Evolutionary conservation across 2,113 vertebrate species (phyloP), one percentile per base, ranked within the genome.

Genomic region (Pollimyrus isidori): DNA sequence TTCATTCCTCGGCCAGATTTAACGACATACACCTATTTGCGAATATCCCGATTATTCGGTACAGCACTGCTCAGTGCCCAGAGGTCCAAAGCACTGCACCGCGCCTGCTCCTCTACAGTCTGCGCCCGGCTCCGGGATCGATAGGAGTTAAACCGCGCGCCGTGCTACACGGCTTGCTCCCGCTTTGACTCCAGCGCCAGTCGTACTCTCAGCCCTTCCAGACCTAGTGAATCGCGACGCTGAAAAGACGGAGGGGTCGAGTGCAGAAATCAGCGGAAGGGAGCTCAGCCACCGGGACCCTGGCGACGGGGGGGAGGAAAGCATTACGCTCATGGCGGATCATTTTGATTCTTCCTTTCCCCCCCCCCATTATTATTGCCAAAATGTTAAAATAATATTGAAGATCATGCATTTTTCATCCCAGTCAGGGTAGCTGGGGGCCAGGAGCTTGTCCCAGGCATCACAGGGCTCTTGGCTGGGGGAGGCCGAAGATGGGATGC

Each of bases 111-210:
- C 35, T 86, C 46, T 52, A 26, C 48, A n/a, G 46, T 48, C 26
- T 10, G 4, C 9, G 23, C 3, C 26, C 15, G 17, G 35, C 48
- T 35, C 21, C 50, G 65, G 88, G 83, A 90, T 91, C 89, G 90
- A 91, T 86, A 17, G 65, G 83, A 87, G 87, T 85, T 89, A 35
- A 90, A 90, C 69, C 48, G 83, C 76, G 45, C 73, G 5, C n/a
- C 5, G 6, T 4, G 4, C 82, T 48, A 13, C 45, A n/a, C 35
- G 19, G 35, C 35, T 35, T 2, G 42, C 82, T 17, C 7, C 0
- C 53, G 30, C 50, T 87, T 19, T 35, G 10, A 50, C 13, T 23
- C 15, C 86, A 87, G 56, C 2, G 53, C 13, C 53, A 23, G 56
- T 46, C 30, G 11, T 7, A 62, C 87, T 87, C 39, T 3, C 21